phyloP scores from a whole-genome alignment of 2,888 invertebrate species.

The Plemyria rubiginata region DNA sequence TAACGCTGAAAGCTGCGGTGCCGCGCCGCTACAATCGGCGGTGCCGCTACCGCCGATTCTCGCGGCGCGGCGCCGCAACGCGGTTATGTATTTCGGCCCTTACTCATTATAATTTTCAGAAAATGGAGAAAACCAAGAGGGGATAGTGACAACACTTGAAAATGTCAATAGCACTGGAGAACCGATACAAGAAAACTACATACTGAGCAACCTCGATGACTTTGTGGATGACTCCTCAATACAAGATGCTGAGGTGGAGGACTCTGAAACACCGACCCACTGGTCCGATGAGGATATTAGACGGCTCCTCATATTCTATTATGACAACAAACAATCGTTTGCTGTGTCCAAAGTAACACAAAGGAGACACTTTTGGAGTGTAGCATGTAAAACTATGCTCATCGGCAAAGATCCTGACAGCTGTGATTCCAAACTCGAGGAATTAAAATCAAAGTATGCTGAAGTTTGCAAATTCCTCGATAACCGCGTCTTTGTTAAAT shows the following conservation, averaged over 20 bases:
- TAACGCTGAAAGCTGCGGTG: no score
- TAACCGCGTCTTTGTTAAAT: conserved; percentile 55
- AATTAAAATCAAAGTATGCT: conserved; percentile 60
- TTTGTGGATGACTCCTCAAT: conserved; percentile 33
- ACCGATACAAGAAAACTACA: conserved; percentile 50
- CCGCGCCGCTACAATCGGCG: no score
- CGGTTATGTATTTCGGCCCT: no score
- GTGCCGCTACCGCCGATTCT: no score
- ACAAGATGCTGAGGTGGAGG: conserved; percentile 19
- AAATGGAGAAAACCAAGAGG: conserved; percentile 59
- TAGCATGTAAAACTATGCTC: conserved; percentile 75
- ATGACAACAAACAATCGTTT: conserved; percentile 74
- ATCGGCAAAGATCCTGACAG: conserved; percentile 57
- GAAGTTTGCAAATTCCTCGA: conserved; percentile 53
- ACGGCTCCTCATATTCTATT: conserved; percentile 69
- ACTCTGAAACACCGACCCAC: conserved; percentile 5
- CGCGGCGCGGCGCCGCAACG: no score
- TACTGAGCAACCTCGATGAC: conserved; percentile 51
- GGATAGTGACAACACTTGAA: conserved; percentile 58
- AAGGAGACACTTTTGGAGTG: conserved; percentile 69
- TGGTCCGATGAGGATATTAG: conserved; percentile 70
- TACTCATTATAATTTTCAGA: conserved; percentile 61
- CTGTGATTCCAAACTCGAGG: conserved; percentile 64
- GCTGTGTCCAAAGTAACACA: conserved; percentile 56
- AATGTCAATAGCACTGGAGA: conserved; percentile 52